Evolutionary conservation across 1,140 invertebrate species (phyloP), one percentile per base, ranked within the genome.

Genomic region (Anadara kagoshimensis): DNA sequence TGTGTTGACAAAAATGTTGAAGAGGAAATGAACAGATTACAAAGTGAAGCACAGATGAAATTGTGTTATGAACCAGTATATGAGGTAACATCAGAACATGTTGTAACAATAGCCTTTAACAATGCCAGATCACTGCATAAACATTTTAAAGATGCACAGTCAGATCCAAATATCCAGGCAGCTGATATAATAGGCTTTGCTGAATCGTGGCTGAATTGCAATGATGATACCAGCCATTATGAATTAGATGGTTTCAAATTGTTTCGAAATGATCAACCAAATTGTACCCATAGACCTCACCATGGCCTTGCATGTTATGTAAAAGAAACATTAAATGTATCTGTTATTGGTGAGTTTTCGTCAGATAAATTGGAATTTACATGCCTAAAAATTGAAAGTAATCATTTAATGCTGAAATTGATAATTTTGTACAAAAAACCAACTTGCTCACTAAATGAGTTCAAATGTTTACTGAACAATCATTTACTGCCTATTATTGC

Each of bases 281-380:
- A 5, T 22, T 24, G 8, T 20, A 0, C 1, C 10, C 0, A 36
- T 4, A 66, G 70, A 59, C 56, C 70, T 5, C 54, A 49, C 45
- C 63, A 66, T 66, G 70, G 70, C n/a, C 36, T 73, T 59, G 70
- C 29, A 11, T 12, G 65, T 16, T 73, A 73, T 61, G 14, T 73
- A 58, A 59, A 47, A 51, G 22, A 49, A 22, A 16, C 10, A 8
- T 51, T 59, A 29, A 7, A 36, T 36, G 29, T 36, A 3, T 36
- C 29, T 36, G 29, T 36, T 36, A 2, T 36, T 36, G 7, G 2
- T 36, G 2, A 36, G 2, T 36, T 36, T 36, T 36, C 29, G 7
- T 36, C 29, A 7, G 29, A 36, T 36, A 36, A 36, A 36, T 36
- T 36, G 29, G 29, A 36, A 36, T 36, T 36, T 2, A 36, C 29